Conservation (phyloP, 2,113 vertebrate genomes). For the Sinocyclocheilus anshuiensis region DNA sequence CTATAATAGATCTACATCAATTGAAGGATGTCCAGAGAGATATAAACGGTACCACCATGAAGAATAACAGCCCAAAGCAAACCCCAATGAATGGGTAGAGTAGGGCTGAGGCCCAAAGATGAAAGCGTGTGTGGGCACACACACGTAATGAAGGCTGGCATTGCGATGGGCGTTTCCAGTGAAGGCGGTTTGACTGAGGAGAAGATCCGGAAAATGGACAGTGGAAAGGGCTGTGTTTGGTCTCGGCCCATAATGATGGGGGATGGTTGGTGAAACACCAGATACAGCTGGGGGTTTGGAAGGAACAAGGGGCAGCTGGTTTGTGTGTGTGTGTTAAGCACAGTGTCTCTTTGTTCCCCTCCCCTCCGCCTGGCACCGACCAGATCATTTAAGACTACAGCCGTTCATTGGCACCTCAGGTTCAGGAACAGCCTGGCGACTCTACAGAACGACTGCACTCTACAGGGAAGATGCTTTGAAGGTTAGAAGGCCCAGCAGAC, state of each 20-base stretch:
- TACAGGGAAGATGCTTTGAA: slow-evolving; percentile 42
- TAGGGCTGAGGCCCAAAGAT: slow-evolving; percentile 23
- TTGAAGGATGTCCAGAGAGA: slow-evolving; percentile 15
- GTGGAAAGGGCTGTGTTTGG: slow-evolving; percentile 41
- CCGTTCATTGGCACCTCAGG: slow-evolving; percentile 61
- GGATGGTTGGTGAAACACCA: slow-evolving; percentile 64
- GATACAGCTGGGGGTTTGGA: slow-evolving; percentile 58
- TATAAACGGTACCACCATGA: slow-evolving; percentile 32
- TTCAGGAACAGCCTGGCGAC: slow-evolving; percentile 35
- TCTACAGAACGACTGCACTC: not conserved
- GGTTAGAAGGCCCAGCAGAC: slow-evolving; percentile 36
- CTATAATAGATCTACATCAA: slow-evolving; percentile 37
- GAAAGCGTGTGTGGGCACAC: slow-evolving; percentile 30
- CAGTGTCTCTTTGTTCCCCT: slow-evolving; percentile 77
- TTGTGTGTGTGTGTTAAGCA: slow-evolving; percentile 61
- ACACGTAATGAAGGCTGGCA: slow-evolving; percentile 39
- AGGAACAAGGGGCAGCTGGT: slow-evolving; percentile 73
- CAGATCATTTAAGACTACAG: slow-evolving; percentile 60
- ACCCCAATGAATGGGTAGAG: slow-evolving; percentile 52
- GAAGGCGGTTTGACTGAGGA: slow-evolving; percentile 26
- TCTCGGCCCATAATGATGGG: slow-evolving; percentile 44
- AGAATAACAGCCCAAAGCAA: slow-evolving; percentile 38
- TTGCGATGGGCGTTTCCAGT: slow-evolving; percentile 50
- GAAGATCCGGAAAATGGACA: slow-evolving; percentile 31
- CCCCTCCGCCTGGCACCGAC: slow-evolving; percentile 71